Conservation (phyloP, 2,888 invertebrate genomes). For the Volucella inflata region DNA sequence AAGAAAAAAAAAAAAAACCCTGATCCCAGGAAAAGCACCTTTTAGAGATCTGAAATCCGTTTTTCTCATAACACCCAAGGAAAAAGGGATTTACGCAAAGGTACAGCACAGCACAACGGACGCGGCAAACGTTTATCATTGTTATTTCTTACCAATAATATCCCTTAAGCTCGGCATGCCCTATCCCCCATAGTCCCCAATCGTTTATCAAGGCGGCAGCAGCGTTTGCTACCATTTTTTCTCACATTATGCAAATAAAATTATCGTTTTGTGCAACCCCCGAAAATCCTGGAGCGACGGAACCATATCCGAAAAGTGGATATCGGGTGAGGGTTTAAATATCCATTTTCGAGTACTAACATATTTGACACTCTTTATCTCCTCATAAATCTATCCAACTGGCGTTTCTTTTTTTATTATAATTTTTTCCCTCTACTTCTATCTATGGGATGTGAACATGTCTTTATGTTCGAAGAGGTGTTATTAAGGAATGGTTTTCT, state of each 20-base stretch:
- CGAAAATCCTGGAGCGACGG: slow-evolving; percentile 24
- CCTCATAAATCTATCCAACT: slow-evolving; percentile 69
- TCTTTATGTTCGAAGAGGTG: neutral
- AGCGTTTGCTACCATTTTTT: slow-evolving; percentile 60
- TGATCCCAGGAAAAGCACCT: slow-evolving; percentile 15
- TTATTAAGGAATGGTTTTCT: slow-evolving; percentile 50
- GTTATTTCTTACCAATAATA: slow-evolving; percentile 74
- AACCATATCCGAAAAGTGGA: slow-evolving; percentile 53
- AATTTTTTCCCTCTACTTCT: neutral
- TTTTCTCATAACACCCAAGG: slow-evolving; percentile 56
- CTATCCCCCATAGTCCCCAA: slow-evolving; percentile 42
- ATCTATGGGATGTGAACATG: neutral
- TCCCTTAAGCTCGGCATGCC: slow-evolving; percentile 59
- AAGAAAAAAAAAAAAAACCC: slow-evolving; percentile 8
- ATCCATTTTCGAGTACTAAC: slow-evolving; percentile 75
- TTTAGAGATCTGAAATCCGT: slow-evolving; percentile 62
- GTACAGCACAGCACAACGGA: slow-evolving; percentile 51
- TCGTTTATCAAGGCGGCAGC: slow-evolving; percentile 53
- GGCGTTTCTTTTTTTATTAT: slow-evolving; percentile 34
- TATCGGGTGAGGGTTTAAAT: slow-evolving; percentile 74
- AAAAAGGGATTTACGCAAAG: slow-evolving; percentile 66
- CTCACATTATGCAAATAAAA: slow-evolving; percentile 76
- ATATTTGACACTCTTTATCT: slow-evolving; percentile 75
- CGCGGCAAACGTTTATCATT: slow-evolving; percentile 74
- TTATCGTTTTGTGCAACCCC: slow-evolving; percentile 63